Conservation (phyloP, 2,797 vertebrate species). For the Intellagama lesueurii region DNA sequence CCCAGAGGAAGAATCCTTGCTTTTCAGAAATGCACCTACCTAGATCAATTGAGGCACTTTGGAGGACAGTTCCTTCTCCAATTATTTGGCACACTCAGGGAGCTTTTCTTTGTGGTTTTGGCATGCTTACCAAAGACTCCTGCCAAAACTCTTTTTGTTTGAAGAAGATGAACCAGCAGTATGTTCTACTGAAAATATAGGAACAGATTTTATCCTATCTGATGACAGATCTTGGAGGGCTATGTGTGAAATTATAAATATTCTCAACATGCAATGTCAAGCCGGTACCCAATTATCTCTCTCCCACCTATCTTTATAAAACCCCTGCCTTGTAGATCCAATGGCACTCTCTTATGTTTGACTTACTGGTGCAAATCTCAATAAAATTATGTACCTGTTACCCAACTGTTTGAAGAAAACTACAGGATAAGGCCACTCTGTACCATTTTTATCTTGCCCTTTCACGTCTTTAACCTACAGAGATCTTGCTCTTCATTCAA, state of each 20-base stretch:
- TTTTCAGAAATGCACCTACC: neutral
- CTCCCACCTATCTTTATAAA: neutral
- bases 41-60: neutral
- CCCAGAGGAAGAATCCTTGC: neutral
- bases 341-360: slow-evolving; percentile 7
- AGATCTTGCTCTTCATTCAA: slow-evolving; percentile 54
- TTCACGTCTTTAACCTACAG: slow-evolving; percentile 61
- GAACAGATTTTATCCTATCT: neutral
- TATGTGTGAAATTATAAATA: neutral
- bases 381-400: slow-evolving; percentile 48
- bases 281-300: neutral
- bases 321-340: neutral
- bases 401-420: slow-evolving; percentile 47
- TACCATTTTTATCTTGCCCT: slow-evolving; percentile 21
- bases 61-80: neutral
- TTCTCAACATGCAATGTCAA: neutral
- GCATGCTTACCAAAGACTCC: neutral
- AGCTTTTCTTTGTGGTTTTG: neutral
- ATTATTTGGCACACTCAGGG: neutral
- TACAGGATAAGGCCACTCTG: neutral
- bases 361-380: slow-evolving; percentile 27
- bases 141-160: neutral
- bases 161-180: neutral
- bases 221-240: neutral
- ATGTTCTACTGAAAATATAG: neutral